Evolutionary conservation across 2,888 invertebrate species (phyloP), one percentile per base, ranked within the genome.

Genomic region (Caenorhabditis imperialis): DNA sequence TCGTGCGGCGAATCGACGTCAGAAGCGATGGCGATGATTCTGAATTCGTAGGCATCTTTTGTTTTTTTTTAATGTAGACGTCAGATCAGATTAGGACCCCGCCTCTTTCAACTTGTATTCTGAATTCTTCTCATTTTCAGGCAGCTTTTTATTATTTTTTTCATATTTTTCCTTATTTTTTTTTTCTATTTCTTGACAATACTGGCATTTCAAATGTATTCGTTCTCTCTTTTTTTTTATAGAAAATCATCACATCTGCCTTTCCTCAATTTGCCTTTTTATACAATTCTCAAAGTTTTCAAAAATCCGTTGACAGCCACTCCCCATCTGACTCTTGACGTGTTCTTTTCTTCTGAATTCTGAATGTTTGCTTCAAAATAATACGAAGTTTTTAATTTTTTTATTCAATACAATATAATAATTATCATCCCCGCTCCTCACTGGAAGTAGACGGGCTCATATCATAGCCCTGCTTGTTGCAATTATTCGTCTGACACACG

Each of bases 1-100:
- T 22, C 71, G 78, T 20, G 78, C 80, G 7, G 77, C 80, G 7
- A 78, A 80, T 57, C 62, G 80, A 40, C 50, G 78, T 6, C 80
- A 79, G 48, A 79, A 79, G 30, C 61, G 77, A 3, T 74, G 69
- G 69, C 74, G 74, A 35, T 71, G 16, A 61, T 35, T 14, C 5
- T 20, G n/a, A n/a, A n/a, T n/a, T n/a, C n/a, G n/a, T n/a, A 14
- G 10, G 16, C 7, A 2, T 47, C 25, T 2, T 23, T 25, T 20
- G n/a, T 8, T 51, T 25, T 20, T 14, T 18, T 20, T 38, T 35
- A 20, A 18, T 22, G 18, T 42, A 7, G 55, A 44, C 42, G 12
- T 20, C 20, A 20, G 7, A 5, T 23, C 22, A 23, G 23, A 23
- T 23, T 44, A 44, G 44, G 23, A 23, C 18, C n/a, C 7, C 27